Evolutionary conservation across 2,888 invertebrate genomes (phyloP), one percentile per base, ranked within the genome.

Genomic region (Smittia aterrima): DNA sequence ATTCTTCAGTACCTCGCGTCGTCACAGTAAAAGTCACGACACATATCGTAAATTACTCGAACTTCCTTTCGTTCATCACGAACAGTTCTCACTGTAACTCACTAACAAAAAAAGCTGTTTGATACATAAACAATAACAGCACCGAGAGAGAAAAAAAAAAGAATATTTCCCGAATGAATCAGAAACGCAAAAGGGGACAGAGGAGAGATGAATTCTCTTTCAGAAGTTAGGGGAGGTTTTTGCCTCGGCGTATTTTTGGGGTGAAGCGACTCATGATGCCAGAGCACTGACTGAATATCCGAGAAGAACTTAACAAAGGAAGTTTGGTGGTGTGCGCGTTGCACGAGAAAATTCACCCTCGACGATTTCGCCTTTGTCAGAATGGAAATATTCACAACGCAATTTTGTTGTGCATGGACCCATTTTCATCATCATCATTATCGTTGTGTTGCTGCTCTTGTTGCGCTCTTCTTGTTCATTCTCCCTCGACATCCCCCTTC

Each of bases 81-180:
- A 11, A 7, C 20, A n/a, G n/a, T n/a, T n/a, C 68, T 68, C 53
- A 47, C 68, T 67, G 18, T 40, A 66, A 9, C n/a, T 24, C 20
- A 13, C 32, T 32, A 2, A 47, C 47, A 66, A 32, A 40, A n/a
- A 38, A 47, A 40, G 68, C 41, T 68, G 68, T 68, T 68, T 68
- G 41, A 68, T 68, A 68, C 68, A 68, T 68, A 68, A 68, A 68
- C 68, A 68, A 68, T 68, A 68, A 68, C 47, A 68, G 40, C 24
- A 68, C 13, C 38, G 13, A 68, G 27, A n/a, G n/a, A n/a, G n/a
- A n/a, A n/a, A n/a, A n/a, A n/a, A n/a, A 27, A 71, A 58, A 58
- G 3, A 7, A 7, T 58, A 54, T 54, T 71, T 71, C 70, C 25
- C 70, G 70, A 71, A 53, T 71, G 70, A 71, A 70, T 70, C 70